Evolutionary conservation across 2,113 vertebrate species (phyloP), one percentile per base, ranked within the genome.

Genomic region (Benitochromis conjunctus): DNA sequence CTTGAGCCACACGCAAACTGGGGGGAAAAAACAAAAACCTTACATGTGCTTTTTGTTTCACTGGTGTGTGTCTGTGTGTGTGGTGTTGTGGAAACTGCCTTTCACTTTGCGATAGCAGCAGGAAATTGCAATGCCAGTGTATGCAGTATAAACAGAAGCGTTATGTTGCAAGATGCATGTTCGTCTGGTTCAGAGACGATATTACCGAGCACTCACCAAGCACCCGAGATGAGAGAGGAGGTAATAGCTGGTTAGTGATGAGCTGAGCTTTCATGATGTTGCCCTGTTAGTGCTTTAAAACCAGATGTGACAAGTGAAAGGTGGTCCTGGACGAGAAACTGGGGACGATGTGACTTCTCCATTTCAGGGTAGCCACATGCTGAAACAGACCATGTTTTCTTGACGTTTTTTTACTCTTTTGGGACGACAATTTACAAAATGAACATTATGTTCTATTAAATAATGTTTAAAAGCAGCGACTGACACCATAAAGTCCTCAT

Each of bases 201-300:
- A 10, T 5, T 34, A 19, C 58, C n/a, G 58, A 62, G 6, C 41
- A 48, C 0, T 46, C 41, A 29, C 41, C 0, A 5, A 48, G 69
- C 21, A 74, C 38, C 2, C 1, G 64, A 43, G 64, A 24, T 16
- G 64, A 46, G 12, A 26, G 64, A 26, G 21, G 9, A 0, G 0
- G 21, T 71, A 71, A 26, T 18, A 18, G 38, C 66, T 26, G 21
- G 43, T 74, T 74, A 51, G 43, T 2, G 43, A 0, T 0, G 43
- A 19, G 24, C 41, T 48, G 41, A 74, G 43, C 2, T 1, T 51
- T 51, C 7, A 51, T 48, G 14, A 19, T 51, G 69, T 19, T 0
- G 0, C 16, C 6, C 26, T 5, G 24, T 51, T 5, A 29, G 43
- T 29, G 69, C 43, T 51, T 74, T 48, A 29, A 74, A 74, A 74